Evolutionary conservation across 2,888 invertebrate genomes (phyloP).

Genomic region (Amphipyra tragopoginis): DNA sequence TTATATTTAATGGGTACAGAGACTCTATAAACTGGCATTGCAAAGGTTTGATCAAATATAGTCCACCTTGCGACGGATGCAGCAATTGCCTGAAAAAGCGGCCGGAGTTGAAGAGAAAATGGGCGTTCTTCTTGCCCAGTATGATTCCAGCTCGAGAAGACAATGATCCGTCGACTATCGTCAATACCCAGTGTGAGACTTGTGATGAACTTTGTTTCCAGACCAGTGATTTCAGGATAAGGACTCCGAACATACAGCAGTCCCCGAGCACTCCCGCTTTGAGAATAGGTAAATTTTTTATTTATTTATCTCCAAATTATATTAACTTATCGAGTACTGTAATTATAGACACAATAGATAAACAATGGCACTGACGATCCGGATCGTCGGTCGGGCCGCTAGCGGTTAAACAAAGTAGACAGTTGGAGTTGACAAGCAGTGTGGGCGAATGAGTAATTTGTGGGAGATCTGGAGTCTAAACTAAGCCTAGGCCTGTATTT

Average conservation of each 20-base stretch:
- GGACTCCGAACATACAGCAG: constrained; percentile 84
- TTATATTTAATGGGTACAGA: constrained; percentile 93
- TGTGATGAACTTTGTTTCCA: constrained; percentile 89
- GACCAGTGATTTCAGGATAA: constrained; percentile 91
- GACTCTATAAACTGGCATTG: constrained; percentile 92
- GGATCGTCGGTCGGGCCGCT: too few relatives aligned
- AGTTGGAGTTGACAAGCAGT: too few relatives aligned
- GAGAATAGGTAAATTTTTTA: too few relatives aligned
- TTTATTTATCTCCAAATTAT: too few relatives aligned
- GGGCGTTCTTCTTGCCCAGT: constrained; percentile 86
- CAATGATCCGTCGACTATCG: constrained; percentile 82
- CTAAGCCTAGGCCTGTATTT: too few relatives aligned
- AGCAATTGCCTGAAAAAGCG: constrained; percentile 91
- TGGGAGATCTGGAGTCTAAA: too few relatives aligned
- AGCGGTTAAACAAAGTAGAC: too few relatives aligned
- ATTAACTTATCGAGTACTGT: too few relatives aligned
- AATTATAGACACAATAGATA: too few relatives aligned
- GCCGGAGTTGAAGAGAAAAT: constrained; percentile 78
- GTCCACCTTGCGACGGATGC: constrained; percentile 95
- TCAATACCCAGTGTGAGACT: constrained; percentile 90
- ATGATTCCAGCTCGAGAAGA: constrained; percentile 61
- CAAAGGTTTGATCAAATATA: constrained; percentile 93
- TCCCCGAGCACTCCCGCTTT: constrained; percentile 84
- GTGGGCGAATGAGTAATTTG: too few relatives aligned
- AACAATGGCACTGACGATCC: too few relatives aligned